A percentile compares a stretch with the other conserved stretches of the same genome.
These are phyloP conservation scores for Nematolebias whitei DNA, from an alignment of 2,113 vertebrate genomes.

Conservation along the genomic window DNA sequence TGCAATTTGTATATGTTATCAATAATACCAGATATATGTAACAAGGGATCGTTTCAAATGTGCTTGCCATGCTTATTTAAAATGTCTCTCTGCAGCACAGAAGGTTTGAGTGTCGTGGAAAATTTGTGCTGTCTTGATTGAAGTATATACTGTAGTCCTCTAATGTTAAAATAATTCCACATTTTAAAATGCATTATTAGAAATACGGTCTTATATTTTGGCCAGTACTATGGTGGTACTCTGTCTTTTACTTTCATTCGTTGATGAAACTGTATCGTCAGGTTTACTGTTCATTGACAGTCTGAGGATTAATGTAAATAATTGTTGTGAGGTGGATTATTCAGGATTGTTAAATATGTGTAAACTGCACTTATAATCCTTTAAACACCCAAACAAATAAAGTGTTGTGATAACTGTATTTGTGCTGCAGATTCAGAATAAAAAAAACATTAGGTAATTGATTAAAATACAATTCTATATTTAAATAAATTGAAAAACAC, in stretches of 20 bases:
- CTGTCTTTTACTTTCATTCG: conserved; percentile 15
- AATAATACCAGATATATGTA: neutral
- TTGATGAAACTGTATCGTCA: conserved; percentile 57
- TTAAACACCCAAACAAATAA: conserved; percentile 10
- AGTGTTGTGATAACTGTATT: conserved; percentile 30
- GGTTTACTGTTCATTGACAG: conserved; percentile 40
- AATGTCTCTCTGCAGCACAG: neutral
- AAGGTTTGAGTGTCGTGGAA: neutral
- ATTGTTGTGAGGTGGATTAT: conserved; percentile 44
- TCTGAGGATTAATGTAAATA: conserved; percentile 21
- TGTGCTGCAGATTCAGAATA: too few relatives aligned
- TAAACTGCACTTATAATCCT: neutral
- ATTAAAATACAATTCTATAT: neutral
- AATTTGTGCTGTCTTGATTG: too few relatives aligned
- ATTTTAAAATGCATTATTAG: conserved; percentile 8
- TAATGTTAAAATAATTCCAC: neutral
- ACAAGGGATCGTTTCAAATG: neutral
- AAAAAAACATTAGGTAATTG: too few relatives aligned
- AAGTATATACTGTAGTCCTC: too few relatives aligned
- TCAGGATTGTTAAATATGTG: conserved; percentile 15
- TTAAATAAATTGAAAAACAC: conserved; percentile 20
- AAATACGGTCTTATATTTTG: conserved; percentile 44
- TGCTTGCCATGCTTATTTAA: neutral
- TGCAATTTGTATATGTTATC: neutral
- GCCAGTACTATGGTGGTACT: conserved; percentile 38